phyloP scores from a whole-genome alignment of 2,888 invertebrate genomes.

The Lepidochitona cinerea region DNA sequence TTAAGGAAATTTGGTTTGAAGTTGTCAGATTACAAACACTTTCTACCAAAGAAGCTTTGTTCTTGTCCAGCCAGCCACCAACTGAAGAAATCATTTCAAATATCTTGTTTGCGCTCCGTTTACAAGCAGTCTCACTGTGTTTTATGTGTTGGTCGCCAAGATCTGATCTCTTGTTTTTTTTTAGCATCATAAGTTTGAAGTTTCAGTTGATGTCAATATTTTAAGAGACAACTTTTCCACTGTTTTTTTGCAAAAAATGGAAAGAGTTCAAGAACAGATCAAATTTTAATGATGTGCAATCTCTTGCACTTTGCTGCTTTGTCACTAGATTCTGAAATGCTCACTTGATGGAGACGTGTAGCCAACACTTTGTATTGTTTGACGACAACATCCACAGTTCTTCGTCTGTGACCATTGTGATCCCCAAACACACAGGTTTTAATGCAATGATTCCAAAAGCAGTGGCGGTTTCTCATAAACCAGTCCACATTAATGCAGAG shows the following conservation, averaged over 20 bases:
- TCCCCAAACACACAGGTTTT: slow-evolving; percentile 4
- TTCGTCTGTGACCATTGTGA: not conserved
- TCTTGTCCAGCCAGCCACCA: too few species aligned
- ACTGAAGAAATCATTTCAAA: too few species aligned
- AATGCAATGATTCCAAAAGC: not conserved
- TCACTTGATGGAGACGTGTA: not conserved
- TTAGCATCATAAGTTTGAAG: too few species aligned
- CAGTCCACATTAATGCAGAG: not conserved
- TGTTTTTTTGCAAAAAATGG: not conserved
- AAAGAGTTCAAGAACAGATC: not conserved
- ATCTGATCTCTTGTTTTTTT: too few species aligned
- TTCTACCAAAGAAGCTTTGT: too few species aligned
- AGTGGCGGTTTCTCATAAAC: not conserved
- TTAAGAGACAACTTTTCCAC: too few species aligned
- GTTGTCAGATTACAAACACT: too few species aligned
- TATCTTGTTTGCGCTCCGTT: too few species aligned
- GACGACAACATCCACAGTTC: not conserved
- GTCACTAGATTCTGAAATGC: not conserved
- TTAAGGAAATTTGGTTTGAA: too few species aligned
- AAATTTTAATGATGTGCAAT: not conserved
- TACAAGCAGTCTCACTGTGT: too few species aligned
- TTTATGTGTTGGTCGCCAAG: too few species aligned
- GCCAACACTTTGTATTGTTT: not conserved
- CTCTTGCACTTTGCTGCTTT: not conserved
- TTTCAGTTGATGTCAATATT: too few species aligned